These are phyloP conservation scores for Heliconius congener DNA, from an alignment of 1,140 invertebrate genomes.

Conservation along the genomic window DNA sequence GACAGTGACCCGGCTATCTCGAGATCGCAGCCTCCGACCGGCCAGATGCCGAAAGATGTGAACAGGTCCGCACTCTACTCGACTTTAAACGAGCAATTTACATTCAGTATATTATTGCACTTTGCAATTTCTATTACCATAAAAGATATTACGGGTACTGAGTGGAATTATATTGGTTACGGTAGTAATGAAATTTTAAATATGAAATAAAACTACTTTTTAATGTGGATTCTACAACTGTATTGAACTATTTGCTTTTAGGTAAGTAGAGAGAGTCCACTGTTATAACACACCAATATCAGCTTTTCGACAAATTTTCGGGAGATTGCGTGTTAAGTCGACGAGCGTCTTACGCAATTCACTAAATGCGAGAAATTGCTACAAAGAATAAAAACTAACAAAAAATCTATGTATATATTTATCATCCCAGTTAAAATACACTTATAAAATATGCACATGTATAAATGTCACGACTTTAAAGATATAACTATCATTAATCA, in stretches of 20 bases:
- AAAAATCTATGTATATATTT: background rate
- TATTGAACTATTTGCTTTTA: too few relatives aligned
- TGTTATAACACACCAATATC: too few relatives aligned
- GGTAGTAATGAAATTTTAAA: constrained; percentile 4
- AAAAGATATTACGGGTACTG: background rate
- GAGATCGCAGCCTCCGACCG: constrained; percentile 79
- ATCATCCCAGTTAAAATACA: background rate
- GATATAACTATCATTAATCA: constrained; percentile 3
- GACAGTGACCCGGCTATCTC: constrained; percentile 75
- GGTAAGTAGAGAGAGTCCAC: too few relatives aligned
- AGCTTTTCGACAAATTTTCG: too few relatives aligned
- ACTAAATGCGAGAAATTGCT: too few relatives aligned
- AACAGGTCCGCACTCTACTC: constrained; percentile 60
- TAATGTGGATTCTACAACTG: background rate
- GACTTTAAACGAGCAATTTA: constrained; percentile 20
- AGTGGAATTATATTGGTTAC: background rate
- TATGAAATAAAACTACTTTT: background rate
- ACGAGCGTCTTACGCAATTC: too few relatives aligned
- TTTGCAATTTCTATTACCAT: constrained; percentile 8
- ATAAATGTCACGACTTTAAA: background rate
- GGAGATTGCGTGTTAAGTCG: too few relatives aligned
- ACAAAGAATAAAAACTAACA: background rate
- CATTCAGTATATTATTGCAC: constrained; percentile 4
- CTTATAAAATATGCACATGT: background rate
- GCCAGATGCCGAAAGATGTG: constrained; percentile 79